A percentile compares a stretch with the other conserved stretches of the same genome.
Conservation (phyloP, 2,888 invertebrate species). For the Lasioglossum lativentre region DNA sequence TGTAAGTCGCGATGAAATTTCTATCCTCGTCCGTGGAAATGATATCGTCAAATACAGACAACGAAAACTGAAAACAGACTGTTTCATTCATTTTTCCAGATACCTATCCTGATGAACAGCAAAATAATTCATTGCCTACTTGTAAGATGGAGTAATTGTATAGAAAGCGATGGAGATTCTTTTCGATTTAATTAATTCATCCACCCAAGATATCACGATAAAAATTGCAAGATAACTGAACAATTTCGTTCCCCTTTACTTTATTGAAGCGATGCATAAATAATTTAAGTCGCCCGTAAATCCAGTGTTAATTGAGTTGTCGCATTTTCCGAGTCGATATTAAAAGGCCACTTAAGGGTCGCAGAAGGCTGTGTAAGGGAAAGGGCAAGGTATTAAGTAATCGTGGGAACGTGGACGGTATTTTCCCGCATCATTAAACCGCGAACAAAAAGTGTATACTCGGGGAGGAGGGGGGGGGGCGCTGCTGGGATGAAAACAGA, state of each 20-base stretch:
- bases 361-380: neutral
- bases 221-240: neutral
- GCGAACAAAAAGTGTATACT: constrained; percentile 50
- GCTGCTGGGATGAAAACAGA: constrained; percentile 9
- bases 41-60: constrained; percentile 15
- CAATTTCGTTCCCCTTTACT: neutral
- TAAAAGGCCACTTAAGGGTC: neutral
- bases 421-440: constrained; percentile 54
- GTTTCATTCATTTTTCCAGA: neutral
- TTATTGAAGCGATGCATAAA: neutral
- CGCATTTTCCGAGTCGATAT: neutral
- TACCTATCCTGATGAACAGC: neutral
- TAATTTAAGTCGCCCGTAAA: neutral
- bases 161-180: too few species aligned
- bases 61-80: neutral
- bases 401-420: constrained; percentile 29
- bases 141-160: too few species aligned
- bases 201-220: neutral
- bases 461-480: neutral
- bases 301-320: neutral
- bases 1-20: constrained; percentile 4
- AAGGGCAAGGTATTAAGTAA: constrained; percentile 31
- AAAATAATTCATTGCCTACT: too few species aligned
- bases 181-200: neutral
- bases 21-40: constrained; percentile 5